Base-by-base conservation (phyloP, 2,797 vertebrate genomes). In the Muscicapa striata region DNA sequence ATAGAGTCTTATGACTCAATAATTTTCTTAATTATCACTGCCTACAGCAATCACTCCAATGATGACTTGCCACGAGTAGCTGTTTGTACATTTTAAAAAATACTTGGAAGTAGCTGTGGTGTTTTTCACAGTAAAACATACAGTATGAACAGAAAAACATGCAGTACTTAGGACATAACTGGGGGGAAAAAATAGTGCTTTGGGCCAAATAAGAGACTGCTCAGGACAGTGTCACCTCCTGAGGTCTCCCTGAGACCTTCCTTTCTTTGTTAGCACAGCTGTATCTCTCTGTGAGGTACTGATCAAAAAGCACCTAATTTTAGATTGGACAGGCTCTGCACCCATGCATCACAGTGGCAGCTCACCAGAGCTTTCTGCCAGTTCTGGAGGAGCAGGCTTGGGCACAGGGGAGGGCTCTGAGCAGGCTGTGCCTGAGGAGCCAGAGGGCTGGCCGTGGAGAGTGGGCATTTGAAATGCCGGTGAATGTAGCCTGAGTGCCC, bases 11-110 rank as follows among this genome's bases (percentile, higher is more conserved):
- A 91, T 92, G 94, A 97, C 96, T 92, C 38, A 64, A 95, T 96
- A 78, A 68, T 96, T 97, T 93, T n/a, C 66, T 96, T 97, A 97
- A 98, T 97, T 97, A 91, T 81, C 89, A 82, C 86, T 3, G 87
- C 94, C 93, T 86, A 87, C 94, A 95, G 96, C 89, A 82, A 94
- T 91, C 91, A 74, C 76, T 95, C 80, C 4, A 20, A 45, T 67
- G 64, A 64, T 67, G 51, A 62, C 74, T 70, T 0, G 4, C 68
- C 41, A 1, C 29, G 27, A 61, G 58, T 24, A 52, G 21, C 11
- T 3, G 23, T 51, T 76, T 43, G n/a, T 49, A 29, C 14, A 15
- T 73, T 91, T 94, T 38, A 32, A 67, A 75, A 78, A 54, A 38
- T 43, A 24, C 13, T 58, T 70, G 49, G 72, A 89, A 91, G 54